phyloP scores from a whole-genome alignment of 2,888 invertebrate genomes.

The Drosophila neotestacea region DNA sequence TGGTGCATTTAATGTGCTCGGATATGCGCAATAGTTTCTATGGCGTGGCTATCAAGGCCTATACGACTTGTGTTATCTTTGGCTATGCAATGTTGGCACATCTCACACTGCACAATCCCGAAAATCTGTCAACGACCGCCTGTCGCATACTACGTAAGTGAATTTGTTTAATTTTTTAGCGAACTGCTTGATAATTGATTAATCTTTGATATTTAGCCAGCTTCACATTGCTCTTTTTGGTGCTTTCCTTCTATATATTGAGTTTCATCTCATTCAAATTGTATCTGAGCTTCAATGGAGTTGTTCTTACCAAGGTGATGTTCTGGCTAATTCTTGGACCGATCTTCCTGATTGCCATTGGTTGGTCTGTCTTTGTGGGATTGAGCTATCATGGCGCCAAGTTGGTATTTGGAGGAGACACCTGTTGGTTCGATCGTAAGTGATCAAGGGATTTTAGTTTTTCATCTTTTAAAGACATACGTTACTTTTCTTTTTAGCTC shows the following conservation, averaged over 20 bases:
- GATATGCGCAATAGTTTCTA: slow-evolving; percentile 82
- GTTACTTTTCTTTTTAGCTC: slow-evolving; percentile 60
- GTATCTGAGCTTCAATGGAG: slow-evolving; percentile 79
- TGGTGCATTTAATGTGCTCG: slow-evolving; percentile 76
- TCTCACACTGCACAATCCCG: slow-evolving; percentile 77
- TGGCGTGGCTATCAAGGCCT: slow-evolving; percentile 79
- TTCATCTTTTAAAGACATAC: no score
- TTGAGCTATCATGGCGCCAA: slow-evolving; percentile 73
- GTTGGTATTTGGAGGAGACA: slow-evolving; percentile 86
- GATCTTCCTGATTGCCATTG: slow-evolving; percentile 71
- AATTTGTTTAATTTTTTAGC: not conserved
- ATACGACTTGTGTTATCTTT: slow-evolving; percentile 74
- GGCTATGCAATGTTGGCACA: slow-evolving; percentile 80
- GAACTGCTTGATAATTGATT: not conserved
- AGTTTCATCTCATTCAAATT: slow-evolving; percentile 80
- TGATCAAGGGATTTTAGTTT: not conserved
- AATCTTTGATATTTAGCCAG: slow-evolving; percentile 57
- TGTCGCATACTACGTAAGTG: slow-evolving; percentile 76
- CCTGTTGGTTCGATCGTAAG: slow-evolving; percentile 88
- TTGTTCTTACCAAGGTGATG: slow-evolving; percentile 77
- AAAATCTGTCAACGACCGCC: slow-evolving; percentile 62
- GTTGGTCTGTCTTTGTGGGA: slow-evolving; percentile 77
- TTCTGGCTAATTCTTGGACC: slow-evolving; percentile 81
- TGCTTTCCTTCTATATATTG: slow-evolving; percentile 79
- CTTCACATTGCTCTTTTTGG: slow-evolving; percentile 69